Conservation (phyloP, 1,140 invertebrate genomes). For the Bombus affinis region DNA sequence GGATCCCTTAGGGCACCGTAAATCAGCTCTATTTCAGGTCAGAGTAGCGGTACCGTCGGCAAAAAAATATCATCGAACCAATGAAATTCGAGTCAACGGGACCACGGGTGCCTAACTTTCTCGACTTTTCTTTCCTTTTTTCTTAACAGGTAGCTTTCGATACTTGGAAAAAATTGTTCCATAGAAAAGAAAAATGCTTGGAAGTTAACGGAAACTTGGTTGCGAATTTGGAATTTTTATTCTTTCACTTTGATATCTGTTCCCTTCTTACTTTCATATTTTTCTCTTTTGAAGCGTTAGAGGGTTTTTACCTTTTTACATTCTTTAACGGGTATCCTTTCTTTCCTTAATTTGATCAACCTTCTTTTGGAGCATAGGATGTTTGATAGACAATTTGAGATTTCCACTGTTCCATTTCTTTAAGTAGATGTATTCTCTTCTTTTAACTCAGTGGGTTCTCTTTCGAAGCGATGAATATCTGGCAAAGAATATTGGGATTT, state of each 20-base stretch:
- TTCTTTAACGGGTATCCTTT: neutral
- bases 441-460: neutral
- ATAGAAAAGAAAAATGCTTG: neutral
- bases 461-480: neutral
- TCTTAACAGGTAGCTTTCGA: neutral
- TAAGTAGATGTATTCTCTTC: neutral
- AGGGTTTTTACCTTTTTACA: neutral
- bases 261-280: neutral
- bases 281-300: too few relatives aligned
- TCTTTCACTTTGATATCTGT: neutral
- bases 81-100: conserved; percentile 34
- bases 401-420: too few relatives aligned
- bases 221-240: neutral
- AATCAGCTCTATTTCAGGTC: conserved; percentile 29
- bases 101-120: neutral
- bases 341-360: neutral
- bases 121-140: neutral
- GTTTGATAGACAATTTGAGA: too few relatives aligned
- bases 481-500: neutral
- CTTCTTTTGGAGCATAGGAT: too few relatives aligned
- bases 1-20: conserved; percentile 16
- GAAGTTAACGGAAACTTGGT: neutral
- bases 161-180: neutral
- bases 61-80: neutral
- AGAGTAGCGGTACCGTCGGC: conserved; percentile 2